Base-by-base conservation (phyloP, 2,888 invertebrate species). In the Sipha maydis region DNA sequence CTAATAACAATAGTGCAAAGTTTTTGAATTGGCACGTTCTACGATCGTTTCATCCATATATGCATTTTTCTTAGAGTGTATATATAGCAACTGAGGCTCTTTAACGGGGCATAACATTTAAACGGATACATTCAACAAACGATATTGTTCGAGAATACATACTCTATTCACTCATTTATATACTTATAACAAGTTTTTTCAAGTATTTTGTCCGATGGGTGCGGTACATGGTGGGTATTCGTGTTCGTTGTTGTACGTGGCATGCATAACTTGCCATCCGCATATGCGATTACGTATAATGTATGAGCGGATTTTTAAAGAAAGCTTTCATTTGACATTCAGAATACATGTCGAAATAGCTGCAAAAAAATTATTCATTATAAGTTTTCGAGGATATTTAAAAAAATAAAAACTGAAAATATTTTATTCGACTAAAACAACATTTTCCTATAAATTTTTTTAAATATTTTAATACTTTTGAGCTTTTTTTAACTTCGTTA, bases 171-270 rank as follows among this genome's bases (percentile, higher is more conserved):
- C 21, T 75, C 75, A 21, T 83, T 83, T 75, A 54, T 75, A 38
- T 38, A 34, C 54, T 56, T 56, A 83, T 83, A 75, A 75, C 54
- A 75, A 56, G 75, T 75, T 61, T 75, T 28, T 56, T 83, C 71
- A 61, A 25, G 69, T n/a, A 69, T 38, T 75, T 11, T 21, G n/a
- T 73, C 38, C 56, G 19, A 61, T 28, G 21, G 11, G 25, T n/a
- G 11, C 11, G 69, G 69, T 11, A 19, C 38, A 71, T 19, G 14
- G 54, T 67, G 25, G n/a, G 41, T 28, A n/a, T 69, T 41, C 56
- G 3, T 28, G 25, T 38, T 9, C 28, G n/a, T 25, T 69, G 25
- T 9, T 21, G 28, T 9, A 69, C 69, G n/a, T 69, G 69, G 25
- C 28, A 3, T n/a, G 11, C 28, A 34, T 75, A 28, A 75, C 56